phyloP scores from a whole-genome alignment of 2,888 invertebrate genomes.

The Aspidapion aeneum region DNA sequence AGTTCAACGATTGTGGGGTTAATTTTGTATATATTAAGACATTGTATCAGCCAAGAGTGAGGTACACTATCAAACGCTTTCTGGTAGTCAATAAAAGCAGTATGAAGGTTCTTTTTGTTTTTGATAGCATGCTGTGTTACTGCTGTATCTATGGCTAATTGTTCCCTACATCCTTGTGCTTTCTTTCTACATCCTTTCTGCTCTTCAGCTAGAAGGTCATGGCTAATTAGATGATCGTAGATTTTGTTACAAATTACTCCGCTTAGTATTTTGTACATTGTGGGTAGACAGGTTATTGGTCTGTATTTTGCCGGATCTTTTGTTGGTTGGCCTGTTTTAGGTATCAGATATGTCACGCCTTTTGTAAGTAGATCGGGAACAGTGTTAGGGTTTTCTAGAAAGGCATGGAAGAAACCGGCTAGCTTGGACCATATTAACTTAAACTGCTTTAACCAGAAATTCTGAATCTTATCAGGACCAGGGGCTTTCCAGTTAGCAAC shows the following conservation, averaged over 20 bases:
- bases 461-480: background rate
- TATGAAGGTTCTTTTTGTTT: background rate
- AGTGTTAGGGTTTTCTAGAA: background rate
- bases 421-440: background rate
- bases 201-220: conserved; percentile 1
- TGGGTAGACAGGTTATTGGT: background rate
- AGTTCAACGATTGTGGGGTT: background rate
- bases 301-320: background rate
- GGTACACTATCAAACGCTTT: conserved; percentile 4
- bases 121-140: background rate
- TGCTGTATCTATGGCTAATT: background rate
- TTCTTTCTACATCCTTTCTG: conserved; percentile 5
- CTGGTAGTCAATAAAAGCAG: conserved; percentile 2
- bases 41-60: conserved; percentile 5
- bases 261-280: background rate
- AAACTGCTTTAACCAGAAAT: background rate
- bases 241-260: background rate
- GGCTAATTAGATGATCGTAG: background rate
- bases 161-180: background rate
- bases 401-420: background rate
- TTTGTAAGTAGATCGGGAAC: background rate
- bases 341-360: background rate
- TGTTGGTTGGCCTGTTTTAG: background rate
- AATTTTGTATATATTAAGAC: background rate
- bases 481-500: background rate